A percentile compares a stretch with the other conserved stretches of the same genome.
These are phyloP conservation scores for Nephila pilipes DNA, from an alignment of 1,140 invertebrate species.

Conservation along the genomic window DNA sequence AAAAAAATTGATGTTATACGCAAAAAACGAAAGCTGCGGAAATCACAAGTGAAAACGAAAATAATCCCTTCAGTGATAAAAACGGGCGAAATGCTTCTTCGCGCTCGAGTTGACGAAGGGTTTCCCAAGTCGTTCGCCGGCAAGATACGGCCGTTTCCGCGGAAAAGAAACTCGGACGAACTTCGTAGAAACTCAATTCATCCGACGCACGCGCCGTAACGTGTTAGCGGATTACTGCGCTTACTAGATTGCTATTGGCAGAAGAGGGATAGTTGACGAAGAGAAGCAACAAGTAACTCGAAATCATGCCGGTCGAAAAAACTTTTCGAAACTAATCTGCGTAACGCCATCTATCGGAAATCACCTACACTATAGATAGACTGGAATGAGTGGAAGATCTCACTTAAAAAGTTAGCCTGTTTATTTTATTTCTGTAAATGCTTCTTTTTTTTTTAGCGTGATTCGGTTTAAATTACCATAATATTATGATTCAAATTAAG, in stretches of 20 bases:
- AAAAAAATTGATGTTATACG: no score
- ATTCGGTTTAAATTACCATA: no score
- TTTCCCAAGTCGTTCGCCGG: background rate
- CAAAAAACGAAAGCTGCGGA: no score
- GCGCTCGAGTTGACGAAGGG: background rate
- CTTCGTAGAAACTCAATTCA: background rate
- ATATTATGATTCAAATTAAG: no score
- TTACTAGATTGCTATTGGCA: constrained; percentile 51
- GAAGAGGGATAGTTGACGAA: background rate
- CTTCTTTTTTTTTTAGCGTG: no score
- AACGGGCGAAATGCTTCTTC: background rate
- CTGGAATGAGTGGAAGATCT: no score
- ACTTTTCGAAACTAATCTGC: background rate
- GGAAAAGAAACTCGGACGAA: constrained; percentile 16
- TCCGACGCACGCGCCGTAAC: constrained; percentile 45
- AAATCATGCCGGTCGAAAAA: background rate
- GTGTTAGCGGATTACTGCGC: background rate
- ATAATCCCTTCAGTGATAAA: background rate
- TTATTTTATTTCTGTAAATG: no score
- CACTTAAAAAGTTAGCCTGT: no score
- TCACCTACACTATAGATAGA: background rate
- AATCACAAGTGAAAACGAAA: no score
- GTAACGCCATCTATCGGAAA: constrained; percentile 44
- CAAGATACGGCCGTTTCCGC: background rate
- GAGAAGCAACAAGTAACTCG: constrained; percentile 26